These are phyloP conservation scores for Idaea dimidiata DNA, from an alignment of 2,888 invertebrate species.

Conservation along the genomic window DNA sequence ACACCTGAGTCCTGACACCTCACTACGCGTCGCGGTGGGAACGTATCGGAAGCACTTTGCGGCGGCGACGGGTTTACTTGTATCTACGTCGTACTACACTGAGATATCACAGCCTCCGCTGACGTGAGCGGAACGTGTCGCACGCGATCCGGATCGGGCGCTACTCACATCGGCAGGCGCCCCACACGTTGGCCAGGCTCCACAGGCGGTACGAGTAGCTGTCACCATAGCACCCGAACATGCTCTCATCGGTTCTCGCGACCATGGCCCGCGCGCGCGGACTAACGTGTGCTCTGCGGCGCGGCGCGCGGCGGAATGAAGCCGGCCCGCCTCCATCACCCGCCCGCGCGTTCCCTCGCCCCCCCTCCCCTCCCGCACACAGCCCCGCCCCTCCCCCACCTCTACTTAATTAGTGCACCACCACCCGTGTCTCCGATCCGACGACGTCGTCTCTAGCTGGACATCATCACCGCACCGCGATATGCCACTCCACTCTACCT, in stretches of 20 bases:
- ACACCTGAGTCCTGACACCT: constrained; percentile 60
- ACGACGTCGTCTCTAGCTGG: constrained; percentile 29
- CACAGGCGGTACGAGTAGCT: constrained; percentile 89
- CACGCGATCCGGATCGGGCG: constrained; percentile 42
- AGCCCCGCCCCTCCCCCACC: constrained; percentile 48
- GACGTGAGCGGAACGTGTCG: constrained; percentile 51
- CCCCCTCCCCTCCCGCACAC: constrained; percentile 40
- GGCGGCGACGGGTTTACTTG: constrained; percentile 28
- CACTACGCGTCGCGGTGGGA: constrained; percentile 43
- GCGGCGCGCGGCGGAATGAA: constrained; percentile 78
- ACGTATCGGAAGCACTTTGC: constrained; percentile 10
- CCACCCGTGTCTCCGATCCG: constrained; percentile 43
- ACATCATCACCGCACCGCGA: constrained; percentile 34
- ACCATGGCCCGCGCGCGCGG: constrained; percentile 86
- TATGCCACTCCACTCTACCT: constrained; percentile 23
- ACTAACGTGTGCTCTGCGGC: constrained; percentile 61
- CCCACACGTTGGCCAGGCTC: constrained; percentile 89
- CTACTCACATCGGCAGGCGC: constrained; percentile 88
- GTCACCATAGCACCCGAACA: constrained; percentile 87
- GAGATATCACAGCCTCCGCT: constrained; percentile 57
- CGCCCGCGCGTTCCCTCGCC: constrained; percentile 41
- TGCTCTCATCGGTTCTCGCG: constrained; percentile 90
- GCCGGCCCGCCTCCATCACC: constrained; percentile 58
- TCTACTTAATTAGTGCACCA: constrained; percentile 69
- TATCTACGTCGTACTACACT: constrained; percentile 56